Evolutionary conservation across 2,888 invertebrate species (phyloP), one percentile per base, ranked within the genome.

Genomic region (Entomobrya multifasciata): DNA sequence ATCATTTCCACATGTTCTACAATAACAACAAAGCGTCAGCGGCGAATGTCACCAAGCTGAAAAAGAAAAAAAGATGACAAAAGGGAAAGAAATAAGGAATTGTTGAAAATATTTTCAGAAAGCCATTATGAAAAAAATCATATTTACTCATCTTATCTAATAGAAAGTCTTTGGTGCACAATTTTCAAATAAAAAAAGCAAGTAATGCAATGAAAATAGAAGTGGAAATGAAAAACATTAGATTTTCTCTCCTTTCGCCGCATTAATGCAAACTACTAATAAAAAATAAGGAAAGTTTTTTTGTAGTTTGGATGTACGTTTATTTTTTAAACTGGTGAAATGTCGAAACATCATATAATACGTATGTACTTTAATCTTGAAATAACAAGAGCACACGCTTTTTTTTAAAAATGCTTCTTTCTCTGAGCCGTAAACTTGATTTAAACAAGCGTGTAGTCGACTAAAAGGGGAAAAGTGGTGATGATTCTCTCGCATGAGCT

Each of bases 1-100:
- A 90, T 90, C 89, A 90, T 89, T 70, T 85, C 76, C 78, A 74
- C 55, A 82, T 76, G 57, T 49, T 27, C 25, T 15, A 22, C 22
- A 44, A 25, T 25, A 65, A 6, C 5, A 65, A 60, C 15, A 55
- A 74, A 76, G 67, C 77, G 62, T 74, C 83, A 70, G 78, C 27
- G 78, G 78, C 36, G 60, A 27, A 60, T 44, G 78, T 77, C 30
- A 30, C 20, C 17, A 17, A 52, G 36, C 55, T 55, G 3, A n/a
- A 52, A 49, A 15, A 36, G n/a, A 36, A 8, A 36, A 6, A 8
- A 36, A 36, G 36, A 36, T 36, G 70, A 70, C 20, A 41, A 65
- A 65, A 65, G 27, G 30, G 65, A 65, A 36, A n/a, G 70, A 25
- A 70, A 70, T 47, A 47, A 47, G 70, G 47, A 70, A 70, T 44